Percentiles rank a stretch among this genome's conserved stretches.
phyloP scores from a whole-genome alignment of 1,140 invertebrate genomes.

The Pararge aegeria region DNA sequence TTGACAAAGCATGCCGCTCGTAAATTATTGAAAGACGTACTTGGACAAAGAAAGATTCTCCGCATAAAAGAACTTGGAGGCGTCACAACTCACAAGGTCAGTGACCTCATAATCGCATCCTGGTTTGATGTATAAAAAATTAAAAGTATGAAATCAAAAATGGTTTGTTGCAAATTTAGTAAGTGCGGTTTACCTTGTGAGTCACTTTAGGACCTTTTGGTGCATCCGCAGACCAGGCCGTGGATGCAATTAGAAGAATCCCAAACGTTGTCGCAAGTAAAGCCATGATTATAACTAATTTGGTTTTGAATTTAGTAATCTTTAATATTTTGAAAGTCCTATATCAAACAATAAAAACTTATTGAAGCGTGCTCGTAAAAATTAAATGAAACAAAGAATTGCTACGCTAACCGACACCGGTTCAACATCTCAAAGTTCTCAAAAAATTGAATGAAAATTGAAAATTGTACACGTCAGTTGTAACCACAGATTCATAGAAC shows the following conservation, averaged over 20 bases:
- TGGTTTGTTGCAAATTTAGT: neutral
- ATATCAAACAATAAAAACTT: neutral
- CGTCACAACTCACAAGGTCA: slow-evolving; percentile 57
- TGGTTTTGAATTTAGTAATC: slow-evolving; percentile 61
- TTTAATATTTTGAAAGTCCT: slow-evolving; percentile 30
- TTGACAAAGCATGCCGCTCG: neutral
- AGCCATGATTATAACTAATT: slow-evolving; percentile 66
- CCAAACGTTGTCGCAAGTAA: slow-evolving; percentile 50
- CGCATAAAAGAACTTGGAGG: slow-evolving; percentile 41
- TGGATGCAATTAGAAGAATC: slow-evolving; percentile 53
- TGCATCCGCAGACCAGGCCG: slow-evolving; percentile 54
- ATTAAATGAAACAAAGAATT: neutral
- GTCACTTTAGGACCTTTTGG: slow-evolving; percentile 73
- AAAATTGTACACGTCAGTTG: slow-evolving; percentile 22
- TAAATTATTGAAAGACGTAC: neutral
- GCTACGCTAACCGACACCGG: neutral
- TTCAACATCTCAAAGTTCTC: neutral
- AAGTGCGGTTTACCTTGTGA: slow-evolving; percentile 48
- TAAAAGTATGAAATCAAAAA: neutral
- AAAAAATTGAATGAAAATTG: neutral
- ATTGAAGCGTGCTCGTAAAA: neutral
- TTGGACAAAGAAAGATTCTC: neutral
- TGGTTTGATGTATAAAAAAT: neutral
- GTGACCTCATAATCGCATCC: slow-evolving; percentile 38
- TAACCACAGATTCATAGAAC: too few species aligned